These are phyloP conservation scores for Unio pictorum DNA, from an alignment of 2,888 invertebrate genomes.

Conservation along the genomic window DNA sequence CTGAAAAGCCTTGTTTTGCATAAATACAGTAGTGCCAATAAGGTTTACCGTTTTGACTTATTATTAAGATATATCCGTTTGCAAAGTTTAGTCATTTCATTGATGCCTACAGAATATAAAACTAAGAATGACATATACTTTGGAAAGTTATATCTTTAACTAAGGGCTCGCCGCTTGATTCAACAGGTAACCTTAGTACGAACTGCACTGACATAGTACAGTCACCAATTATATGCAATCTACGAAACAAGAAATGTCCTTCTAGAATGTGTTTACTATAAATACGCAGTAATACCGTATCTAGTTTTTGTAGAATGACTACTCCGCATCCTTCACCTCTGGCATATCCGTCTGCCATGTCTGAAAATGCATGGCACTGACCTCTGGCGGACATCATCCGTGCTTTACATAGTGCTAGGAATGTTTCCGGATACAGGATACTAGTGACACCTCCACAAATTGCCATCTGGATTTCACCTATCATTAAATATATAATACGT, in stretches of 20 bases:
- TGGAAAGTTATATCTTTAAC: too few relatives aligned
- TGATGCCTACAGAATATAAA: too few relatives aligned
- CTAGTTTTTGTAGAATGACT: slow-evolving; percentile 40
- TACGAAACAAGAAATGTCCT: not conserved
- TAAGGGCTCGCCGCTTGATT: too few relatives aligned
- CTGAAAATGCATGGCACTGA: slow-evolving; percentile 46
- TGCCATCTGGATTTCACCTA: slow-evolving; percentile 31
- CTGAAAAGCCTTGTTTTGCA: too few relatives aligned
- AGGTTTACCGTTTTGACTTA: too few relatives aligned
- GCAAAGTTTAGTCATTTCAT: too few relatives aligned
- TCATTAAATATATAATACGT: not conserved
- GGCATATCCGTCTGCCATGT: slow-evolving; percentile 48
- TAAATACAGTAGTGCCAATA: too few relatives aligned
- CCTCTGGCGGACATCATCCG: slow-evolving; percentile 50
- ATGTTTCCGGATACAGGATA: slow-evolving; percentile 40
- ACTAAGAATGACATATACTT: too few relatives aligned
- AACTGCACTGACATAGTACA: too few relatives aligned
- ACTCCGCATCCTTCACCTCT: slow-evolving; percentile 53
- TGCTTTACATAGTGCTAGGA: slow-evolving; percentile 37
- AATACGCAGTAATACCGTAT: slow-evolving; percentile 17
- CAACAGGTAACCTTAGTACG: too few relatives aligned
- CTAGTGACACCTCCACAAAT: slow-evolving; percentile 45
- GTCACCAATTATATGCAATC: too few relatives aligned
- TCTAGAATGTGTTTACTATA: not conserved
- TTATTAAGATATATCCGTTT: too few relatives aligned